Conservation (phyloP, 2,888 invertebrate genomes). For the Pelosia muscerda region DNA sequence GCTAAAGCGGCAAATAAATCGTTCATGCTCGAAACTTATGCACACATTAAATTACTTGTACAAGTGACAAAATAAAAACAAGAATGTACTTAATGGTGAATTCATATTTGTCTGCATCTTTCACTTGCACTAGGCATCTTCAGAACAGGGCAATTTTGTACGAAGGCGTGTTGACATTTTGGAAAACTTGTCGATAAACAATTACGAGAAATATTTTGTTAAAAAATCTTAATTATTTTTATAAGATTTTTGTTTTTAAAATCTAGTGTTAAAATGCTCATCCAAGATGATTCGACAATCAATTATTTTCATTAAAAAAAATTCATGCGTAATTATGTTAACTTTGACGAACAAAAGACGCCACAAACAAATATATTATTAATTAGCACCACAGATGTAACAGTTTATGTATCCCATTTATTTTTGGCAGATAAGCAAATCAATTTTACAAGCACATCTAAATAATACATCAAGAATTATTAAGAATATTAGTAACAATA, state of each 20-base stretch:
- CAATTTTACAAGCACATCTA: background rate
- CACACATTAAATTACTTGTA: background rate
- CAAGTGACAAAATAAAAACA: background rate
- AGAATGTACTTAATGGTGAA: background rate
- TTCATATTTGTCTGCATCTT: background rate
- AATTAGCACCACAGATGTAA: constrained; percentile 5
- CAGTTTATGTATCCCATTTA: background rate
- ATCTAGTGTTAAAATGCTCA: no score
- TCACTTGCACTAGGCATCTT: background rate
- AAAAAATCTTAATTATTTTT: background rate
- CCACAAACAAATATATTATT: background rate
- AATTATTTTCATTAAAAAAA: background rate
- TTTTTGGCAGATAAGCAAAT: background rate
- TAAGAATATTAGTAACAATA: background rate
- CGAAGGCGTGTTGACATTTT: background rate
- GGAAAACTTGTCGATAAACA: background rate
- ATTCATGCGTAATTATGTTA: background rate
- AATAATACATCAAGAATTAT: background rate
- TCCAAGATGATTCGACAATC: background rate
- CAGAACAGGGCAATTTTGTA: background rate
- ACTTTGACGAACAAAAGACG: background rate
- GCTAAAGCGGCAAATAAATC: background rate
- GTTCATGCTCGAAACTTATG: background rate
- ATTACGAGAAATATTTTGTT: background rate
- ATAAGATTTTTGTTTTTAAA: background rate